These are phyloP conservation scores for Sycophila sp. DNA, from an alignment of 1,140 invertebrate genomes.

Conservation along the genomic window DNA sequence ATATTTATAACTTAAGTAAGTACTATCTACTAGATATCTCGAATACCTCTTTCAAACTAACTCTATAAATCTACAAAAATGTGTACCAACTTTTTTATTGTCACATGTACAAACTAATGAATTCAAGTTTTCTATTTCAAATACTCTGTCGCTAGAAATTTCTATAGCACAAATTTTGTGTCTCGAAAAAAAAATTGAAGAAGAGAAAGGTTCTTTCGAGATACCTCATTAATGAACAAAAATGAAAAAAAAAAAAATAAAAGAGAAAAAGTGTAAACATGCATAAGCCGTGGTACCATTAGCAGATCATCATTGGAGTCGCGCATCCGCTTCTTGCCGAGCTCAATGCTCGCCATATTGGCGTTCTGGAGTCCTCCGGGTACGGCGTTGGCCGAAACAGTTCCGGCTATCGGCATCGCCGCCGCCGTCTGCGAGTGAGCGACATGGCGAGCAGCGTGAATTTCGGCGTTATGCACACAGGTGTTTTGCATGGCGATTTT, in stretches of 20 bases:
- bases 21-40: conserved; percentile 46
- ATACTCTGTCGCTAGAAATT: too few relatives aligned
- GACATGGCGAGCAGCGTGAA: too few relatives aligned
- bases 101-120: neutral
- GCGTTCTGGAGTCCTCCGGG: conserved; percentile 70
- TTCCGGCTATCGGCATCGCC: conserved; percentile 60
- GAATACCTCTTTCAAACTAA: conserved; percentile 16
- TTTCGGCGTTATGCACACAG: too few relatives aligned
- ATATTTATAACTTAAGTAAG: conserved; percentile 56
- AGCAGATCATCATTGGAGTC: conserved; percentile 87
- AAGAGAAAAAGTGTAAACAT: conserved; percentile 66
- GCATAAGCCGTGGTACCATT: conserved; percentile 86
- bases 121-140: too few relatives aligned
- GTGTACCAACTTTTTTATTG: too few relatives aligned
- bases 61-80: neutral
- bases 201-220: neutral
- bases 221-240: neutral
- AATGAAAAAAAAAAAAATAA: neutral
- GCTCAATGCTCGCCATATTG: conserved; percentile 72
- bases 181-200: neutral
- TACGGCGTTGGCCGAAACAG: conserved; percentile 61
- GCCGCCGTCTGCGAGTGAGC: conserved; percentile 57
- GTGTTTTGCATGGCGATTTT: too few relatives aligned
- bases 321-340: conserved; percentile 88
- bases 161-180: neutral